phyloP scores from a whole-genome alignment of 2,113 vertebrate genomes.

The Cheilinus undulatus region DNA sequence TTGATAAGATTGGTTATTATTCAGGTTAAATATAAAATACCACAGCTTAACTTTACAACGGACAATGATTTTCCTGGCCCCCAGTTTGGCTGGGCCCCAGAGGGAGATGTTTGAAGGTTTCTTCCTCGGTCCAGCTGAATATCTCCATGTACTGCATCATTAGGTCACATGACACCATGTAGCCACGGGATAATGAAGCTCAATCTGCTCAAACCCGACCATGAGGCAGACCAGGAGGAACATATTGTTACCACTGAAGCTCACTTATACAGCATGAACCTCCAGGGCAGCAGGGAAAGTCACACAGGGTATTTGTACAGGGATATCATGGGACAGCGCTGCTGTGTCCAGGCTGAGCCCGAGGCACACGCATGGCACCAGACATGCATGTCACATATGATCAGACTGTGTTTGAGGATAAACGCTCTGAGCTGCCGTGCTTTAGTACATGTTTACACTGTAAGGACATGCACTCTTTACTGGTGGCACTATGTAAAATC shows the following conservation, averaged over 20 bases:
- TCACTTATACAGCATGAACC: accelerated
- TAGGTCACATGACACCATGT: background rate
- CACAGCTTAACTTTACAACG: no score
- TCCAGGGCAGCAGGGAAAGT: background rate
- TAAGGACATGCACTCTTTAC: background rate
- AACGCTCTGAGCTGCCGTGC: background rate
- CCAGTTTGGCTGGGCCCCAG: no score
- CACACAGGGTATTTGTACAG: background rate
- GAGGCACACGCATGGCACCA: background rate
- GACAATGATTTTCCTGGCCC: no score
- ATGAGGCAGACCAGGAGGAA: background rate
- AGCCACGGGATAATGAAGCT: background rate
- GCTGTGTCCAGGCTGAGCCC: background rate
- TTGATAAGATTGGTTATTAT: no score
- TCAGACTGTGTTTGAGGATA: background rate
- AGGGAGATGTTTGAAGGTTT: background rate
- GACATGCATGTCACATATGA: conserved; percentile 6
- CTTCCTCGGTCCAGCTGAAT: background rate
- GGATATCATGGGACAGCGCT: background rate
- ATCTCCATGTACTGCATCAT: conserved; percentile 13
- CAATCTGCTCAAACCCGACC: background rate
- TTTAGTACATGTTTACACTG: background rate
- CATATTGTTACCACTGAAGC: background rate
- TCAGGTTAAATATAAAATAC: no score
- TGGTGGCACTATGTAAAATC: background rate